Base-by-base conservation (phyloP, 2,888 invertebrate genomes). In the Scaptomyza polygonia region DNA sequence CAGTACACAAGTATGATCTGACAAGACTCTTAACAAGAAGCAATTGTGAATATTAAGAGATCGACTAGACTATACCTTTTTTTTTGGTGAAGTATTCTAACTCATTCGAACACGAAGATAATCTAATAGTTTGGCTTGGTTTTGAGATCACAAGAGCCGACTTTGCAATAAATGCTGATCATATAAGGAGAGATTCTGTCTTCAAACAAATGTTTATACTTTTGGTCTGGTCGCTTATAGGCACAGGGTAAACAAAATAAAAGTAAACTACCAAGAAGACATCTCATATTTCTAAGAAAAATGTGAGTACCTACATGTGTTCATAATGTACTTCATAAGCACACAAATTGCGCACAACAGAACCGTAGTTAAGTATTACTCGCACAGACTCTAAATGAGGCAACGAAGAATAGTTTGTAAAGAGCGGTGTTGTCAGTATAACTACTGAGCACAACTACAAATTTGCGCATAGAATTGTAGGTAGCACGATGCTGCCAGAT, bases 261-360 rank as follows among this genome's bases (percentile, higher is more conserved):
- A 45, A 32, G 12, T 27, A 12, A 63, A 62, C 11, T 11, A 29
- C 9, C 34, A 49, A 43, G 12, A 30, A 51, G 43, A 2, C 52
- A 48, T 27, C n/a, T 66, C 52, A 58, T 48, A 67, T 29, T 77
- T 80, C 80, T 51, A 6, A 63, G 76, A 67, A 73, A 12, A 55
- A 48, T 30, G 45, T 73, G 7, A 53, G 52, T 73, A 64, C 51
- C 44, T 53, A 47, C 45, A 44, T 36, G 8, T 39, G 29, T 27
- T 44, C 27, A 58, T 18, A 53, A 51, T 57, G 39, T 57, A 52
- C 40, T 30, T 25, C 18, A 21, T n/a, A 40, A 16, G 44, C 18
- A 18, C 9, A 55, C 55, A 47, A 53, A 30, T 39, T 39, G 11
- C 21, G 39, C 7, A 48, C 47, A 48, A 36, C 9, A 40, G 14